A percentile compares a stretch with the other conserved stretches of the same genome.
These are phyloP conservation scores for Holothuria leucospilota DNA, from an alignment of 53 echinoderm and acorn worm genomes.

Conservation along the genomic window DNA sequence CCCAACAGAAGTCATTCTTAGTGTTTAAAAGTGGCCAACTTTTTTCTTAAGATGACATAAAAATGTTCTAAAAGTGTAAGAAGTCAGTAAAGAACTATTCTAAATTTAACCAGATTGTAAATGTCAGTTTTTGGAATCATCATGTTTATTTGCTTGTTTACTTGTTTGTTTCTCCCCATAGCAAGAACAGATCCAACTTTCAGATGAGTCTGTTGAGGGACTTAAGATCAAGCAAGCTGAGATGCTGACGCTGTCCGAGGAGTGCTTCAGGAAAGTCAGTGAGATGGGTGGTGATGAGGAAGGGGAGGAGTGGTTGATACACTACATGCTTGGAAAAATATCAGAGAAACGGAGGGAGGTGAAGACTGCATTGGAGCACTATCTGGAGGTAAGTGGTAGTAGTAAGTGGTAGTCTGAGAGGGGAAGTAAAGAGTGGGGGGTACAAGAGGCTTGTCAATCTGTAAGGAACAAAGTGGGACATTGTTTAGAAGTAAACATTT, in stretches of 20 bases:
- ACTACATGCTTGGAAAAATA: slow-evolving; percentile 98
- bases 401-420: too few relatives aligned
- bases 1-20: too few relatives aligned
- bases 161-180: slow-evolving; percentile 10
- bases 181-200: slow-evolving; percentile 77
- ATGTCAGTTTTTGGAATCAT: too few relatives aligned
- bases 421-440: not conserved
- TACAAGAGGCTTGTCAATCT: too few relatives aligned
- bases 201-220: slow-evolving; percentile 66
- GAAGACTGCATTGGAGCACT: slow-evolving; percentile 74
- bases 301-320: slow-evolving; percentile 94
- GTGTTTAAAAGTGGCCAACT: too few relatives aligned
- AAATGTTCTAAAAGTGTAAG: too few relatives aligned
- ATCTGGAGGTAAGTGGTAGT: slow-evolving; percentile 67
- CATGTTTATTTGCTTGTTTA: not conserved
- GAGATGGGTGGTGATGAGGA: slow-evolving; percentile 88
- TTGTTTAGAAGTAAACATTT: too few relatives aligned
- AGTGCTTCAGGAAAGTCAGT: slow-evolving; percentile 82
- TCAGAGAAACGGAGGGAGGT: slow-evolving; percentile 79
- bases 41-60: too few relatives aligned
- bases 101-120: too few relatives aligned
- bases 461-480: too few relatives aligned
- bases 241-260: slow-evolving; percentile 74
- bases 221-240: slow-evolving; percentile 75
- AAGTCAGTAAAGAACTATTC: too few relatives aligned